Evolutionary conservation across 2,113 vertebrate genomes (phyloP), one percentile per base, ranked within the genome.

Genomic region (Oenanthe melanoleuca): DNA sequence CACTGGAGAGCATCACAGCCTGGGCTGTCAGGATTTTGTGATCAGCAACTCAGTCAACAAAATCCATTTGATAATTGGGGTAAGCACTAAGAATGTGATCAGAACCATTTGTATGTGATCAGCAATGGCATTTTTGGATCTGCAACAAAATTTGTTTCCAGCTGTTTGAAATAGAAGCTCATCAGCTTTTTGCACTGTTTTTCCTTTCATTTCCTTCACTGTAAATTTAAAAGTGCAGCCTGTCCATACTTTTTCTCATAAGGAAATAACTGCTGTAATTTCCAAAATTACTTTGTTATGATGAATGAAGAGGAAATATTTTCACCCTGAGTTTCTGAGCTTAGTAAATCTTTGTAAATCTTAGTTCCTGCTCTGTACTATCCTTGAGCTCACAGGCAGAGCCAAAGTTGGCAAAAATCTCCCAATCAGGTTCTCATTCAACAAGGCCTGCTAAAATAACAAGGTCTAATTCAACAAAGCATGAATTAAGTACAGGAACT

Each of bases 21-120:
- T 97, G 6, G 97, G 98, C 75, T 99, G 98, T 93, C 97, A 97
- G 49, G 97, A 93, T 70, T 98, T 98, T 72, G 97, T 98, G 29
- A 95, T 98, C 90, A 98, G 97, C 91, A 96, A 47, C 89, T 96
- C 98, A 16, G 89, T 82, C 85, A 96, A 88, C 40, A 98, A 98
- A 93, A 93, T 98, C 69, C 97, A 98, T 66, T 60, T 99, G 80
- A 94, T 99, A 77, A 97, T 99, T 20, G 99, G 99, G 98, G 99
- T 99, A 97, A 97, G 93, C 77, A 20, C 59, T 33, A 9, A 49
- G 17, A 80, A 21, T 0, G 4, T 16, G 10, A 63, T 70, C 2
- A 0, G 28, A 25, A 31, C 19, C 24, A 22, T 33, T n/a, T 18
- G 24, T 80, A 4, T 16, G 21, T 21, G 11, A 11, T 38, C 88